phyloP scores from a whole-genome alignment of 2,797 vertebrate species.

The Danio jaintianensis region DNA sequence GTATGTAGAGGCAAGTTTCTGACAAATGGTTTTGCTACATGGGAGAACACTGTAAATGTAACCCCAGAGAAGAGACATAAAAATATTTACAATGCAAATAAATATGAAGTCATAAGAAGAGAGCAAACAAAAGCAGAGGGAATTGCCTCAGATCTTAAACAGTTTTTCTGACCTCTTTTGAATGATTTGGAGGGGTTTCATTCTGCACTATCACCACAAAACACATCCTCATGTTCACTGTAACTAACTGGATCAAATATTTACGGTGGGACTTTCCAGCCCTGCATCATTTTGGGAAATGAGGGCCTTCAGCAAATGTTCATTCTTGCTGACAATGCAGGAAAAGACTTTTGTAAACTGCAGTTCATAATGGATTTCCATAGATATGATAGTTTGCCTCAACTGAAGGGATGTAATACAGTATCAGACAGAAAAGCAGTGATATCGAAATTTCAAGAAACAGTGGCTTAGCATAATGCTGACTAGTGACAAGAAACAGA shows the following conservation, averaged over 20 bases:
- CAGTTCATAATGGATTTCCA: constrained; percentile 33
- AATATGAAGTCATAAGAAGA: constrained; percentile 11
- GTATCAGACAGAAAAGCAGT: background rate
- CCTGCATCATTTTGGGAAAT: constrained; percentile 34
- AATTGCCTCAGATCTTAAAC: constrained; percentile 4
- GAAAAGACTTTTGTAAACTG: constrained; percentile 27
- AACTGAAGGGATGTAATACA: constrained; percentile 34
- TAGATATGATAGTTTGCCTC: constrained; percentile 15
- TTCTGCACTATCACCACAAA: constrained; percentile 25
- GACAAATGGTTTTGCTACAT: constrained; percentile 3
- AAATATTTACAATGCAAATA: constrained; percentile 15
- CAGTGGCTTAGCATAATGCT: constrained; percentile 10
- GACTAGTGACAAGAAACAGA: background rate
- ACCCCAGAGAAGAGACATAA: constrained; percentile 3
- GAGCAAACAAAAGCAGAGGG: constrained; percentile 8
- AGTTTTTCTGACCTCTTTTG: constrained; percentile 12
- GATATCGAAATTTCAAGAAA: background rate
- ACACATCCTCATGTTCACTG: constrained; percentile 30
- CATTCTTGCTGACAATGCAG: constrained; percentile 42
- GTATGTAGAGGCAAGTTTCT: constrained; percentile 10
- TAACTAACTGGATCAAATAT: constrained; percentile 53
- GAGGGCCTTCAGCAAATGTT: constrained; percentile 39
- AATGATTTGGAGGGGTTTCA: constrained; percentile 3
- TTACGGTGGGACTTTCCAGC: constrained; percentile 39
- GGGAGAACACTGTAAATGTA: constrained; percentile 10